A percentile compares a stretch with the other conserved stretches of the same genome.
phyloP scores from a whole-genome alignment of 1,140 invertebrate genomes.

The Phortica variegata region DNA sequence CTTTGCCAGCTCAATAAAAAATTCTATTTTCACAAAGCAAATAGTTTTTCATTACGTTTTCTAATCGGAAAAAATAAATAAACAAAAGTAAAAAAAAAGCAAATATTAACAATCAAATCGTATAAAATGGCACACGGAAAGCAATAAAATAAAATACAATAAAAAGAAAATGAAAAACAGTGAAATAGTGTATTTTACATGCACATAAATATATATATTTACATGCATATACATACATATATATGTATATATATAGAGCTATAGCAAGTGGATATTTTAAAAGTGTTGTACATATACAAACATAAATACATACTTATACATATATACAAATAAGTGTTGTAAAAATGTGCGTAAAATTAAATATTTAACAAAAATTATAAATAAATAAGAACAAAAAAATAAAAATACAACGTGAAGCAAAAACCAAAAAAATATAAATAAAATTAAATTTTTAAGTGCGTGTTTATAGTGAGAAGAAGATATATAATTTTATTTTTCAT shows the following conservation, averaged over 20 bases:
- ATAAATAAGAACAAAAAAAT: slow-evolving; percentile 20
- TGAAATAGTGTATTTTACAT: slow-evolving; percentile 6
- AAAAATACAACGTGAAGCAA: slow-evolving; percentile 3
- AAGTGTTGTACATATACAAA: slow-evolving; percentile 21
- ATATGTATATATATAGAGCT: slow-evolving; percentile 16
- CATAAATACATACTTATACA: too few relatives aligned
- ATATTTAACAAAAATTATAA: slow-evolving; percentile 2
- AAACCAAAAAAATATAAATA: slow-evolving; percentile 1
- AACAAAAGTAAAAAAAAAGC: slow-evolving; percentile 1
- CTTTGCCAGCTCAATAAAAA: too few relatives aligned
- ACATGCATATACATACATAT: slow-evolving; percentile 9
- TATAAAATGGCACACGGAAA: slow-evolving; percentile 45
- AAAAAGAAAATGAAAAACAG: slow-evolving; percentile 4
- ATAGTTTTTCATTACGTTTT: not conserved
- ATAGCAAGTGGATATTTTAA: slow-evolving; percentile 25
- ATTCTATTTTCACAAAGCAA: slow-evolving; percentile 48
- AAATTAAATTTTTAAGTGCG: slow-evolving; percentile 10
- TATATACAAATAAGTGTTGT: slow-evolving; percentile 20
- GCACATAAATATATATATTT: slow-evolving; percentile 3
- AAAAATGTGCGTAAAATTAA: slow-evolving; percentile 17
- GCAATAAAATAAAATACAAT: slow-evolving; percentile 31
- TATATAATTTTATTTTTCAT: slow-evolving; percentile 16
- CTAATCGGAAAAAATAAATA: slow-evolving; percentile 5
- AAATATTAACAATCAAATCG: slow-evolving; percentile 3
- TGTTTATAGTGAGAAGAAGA: slow-evolving; percentile 11